Evolutionary conservation across 1,140 invertebrate genomes (phyloP), one percentile per base, ranked within the genome.

Genomic region (Odontomachus brunneus): DNA sequence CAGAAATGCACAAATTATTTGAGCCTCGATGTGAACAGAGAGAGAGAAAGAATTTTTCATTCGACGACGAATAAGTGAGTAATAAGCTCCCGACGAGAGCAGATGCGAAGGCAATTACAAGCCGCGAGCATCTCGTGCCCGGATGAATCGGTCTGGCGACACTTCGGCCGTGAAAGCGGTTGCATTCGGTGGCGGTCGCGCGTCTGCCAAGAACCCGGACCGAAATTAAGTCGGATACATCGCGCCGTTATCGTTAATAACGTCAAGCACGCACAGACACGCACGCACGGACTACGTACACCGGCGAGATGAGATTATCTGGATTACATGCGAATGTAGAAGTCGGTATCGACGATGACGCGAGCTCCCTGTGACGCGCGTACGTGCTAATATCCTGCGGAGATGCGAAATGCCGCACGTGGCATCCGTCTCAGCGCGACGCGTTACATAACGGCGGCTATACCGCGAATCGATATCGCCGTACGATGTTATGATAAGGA

Each of bases 101-200:
- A 65, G 53, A 57, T 9, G 65, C 19, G 22, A 66, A 60, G 53
- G 24, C 57, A 38, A 57, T 76, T 44, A 24, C 73, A 69, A 76
- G 9, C 24, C 51, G 24, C 67, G 65, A 75, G 48, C 19, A 48
- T 72, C n/a, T 19, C 38, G 38, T 44, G 38, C 38, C 38, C 38
- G 38, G 66, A 49, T 60, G 55, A 57, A 80, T 66, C 51, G 9
- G 38, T 72, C 44, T 19, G 22, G n/a, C 17, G 22, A 14, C 17
- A 29, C 33, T 66, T 57, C 82, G 74, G 73, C 74, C 82, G 78
- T 86, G 66, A 86, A 86, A 87, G 78, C 59, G 44, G 22, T 62
- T 76, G 66, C 60, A 44, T 75, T n/a, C 53, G 26, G n/a, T 38
- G 14, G 53, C 60, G 55, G 63, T 62, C 24, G 44, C 11, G 24